Base-by-base conservation (phyloP, 2,888 invertebrate genomes). In the Ophraella communa region DNA sequence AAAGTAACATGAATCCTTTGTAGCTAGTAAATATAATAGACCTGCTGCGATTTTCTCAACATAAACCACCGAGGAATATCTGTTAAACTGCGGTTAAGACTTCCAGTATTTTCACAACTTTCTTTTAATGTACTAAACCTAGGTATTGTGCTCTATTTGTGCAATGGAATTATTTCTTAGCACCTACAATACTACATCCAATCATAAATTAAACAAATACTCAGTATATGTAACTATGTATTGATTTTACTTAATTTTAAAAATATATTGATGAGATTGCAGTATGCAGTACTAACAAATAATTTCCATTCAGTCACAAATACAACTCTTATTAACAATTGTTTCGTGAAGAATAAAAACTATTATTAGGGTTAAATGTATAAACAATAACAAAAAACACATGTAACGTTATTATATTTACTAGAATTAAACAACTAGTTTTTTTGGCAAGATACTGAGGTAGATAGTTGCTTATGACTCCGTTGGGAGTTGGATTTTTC, bases 1-100 rank as follows among this genome's bases (percentile, higher is more conserved):
- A 58, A n/a, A 56, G 63, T 68, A 70, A 69, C 67, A 69, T 67
- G 69, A 67, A 64, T 59, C 69, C 69, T 64, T 67, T 66, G 67
- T 66, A 65, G 45, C 58, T 58, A 52, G 47, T 47, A 21, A 47
- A 47, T 47, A 33, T 52, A 61, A 5, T 39, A 30, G 47, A 62
- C 64, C 62, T 59, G 55, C 59, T 62, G 53, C 58, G 17, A 57
- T 53, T 60, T 61, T 63, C 60, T 14, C 57, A 64, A 62, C 62
- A 62, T 57, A 58, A n/a, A 57, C 55, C 52, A 61, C 61, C 61
- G 53, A 55, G 54, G 11, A 30, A 53, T 30, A 33, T 20, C 20
- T 51, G 49, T 27, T 27, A 53, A 53, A 53, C 21, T 47, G 27
- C 33, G 24, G 51, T 51, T 30, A 5, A 51, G n/a, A 30, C 18